Evolutionary conservation across 2,113 vertebrate genomes (phyloP).

Genomic region (Myotis yumanensis): DNA sequence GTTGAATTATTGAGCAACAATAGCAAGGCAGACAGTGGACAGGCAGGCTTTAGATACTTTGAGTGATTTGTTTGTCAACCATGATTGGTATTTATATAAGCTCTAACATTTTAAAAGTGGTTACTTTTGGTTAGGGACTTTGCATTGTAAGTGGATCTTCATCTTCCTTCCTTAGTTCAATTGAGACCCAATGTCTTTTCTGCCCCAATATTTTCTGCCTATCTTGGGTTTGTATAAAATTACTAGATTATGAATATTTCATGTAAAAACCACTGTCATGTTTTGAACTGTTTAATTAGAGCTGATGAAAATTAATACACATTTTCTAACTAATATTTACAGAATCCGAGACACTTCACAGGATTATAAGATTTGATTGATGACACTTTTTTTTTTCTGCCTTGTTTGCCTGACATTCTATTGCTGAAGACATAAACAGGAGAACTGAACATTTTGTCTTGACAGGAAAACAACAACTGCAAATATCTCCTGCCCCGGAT

Average conservation of each 20-base stretch:
- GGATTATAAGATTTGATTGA: slow-evolving; percentile 60
- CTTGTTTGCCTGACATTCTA: slow-evolving; percentile 44
- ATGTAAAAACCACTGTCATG: slow-evolving; percentile 46
- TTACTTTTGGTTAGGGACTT: background rate
- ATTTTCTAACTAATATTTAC: slow-evolving; percentile 59
- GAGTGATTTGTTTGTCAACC: slow-evolving; percentile 40
- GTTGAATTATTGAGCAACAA: slow-evolving; percentile 36
- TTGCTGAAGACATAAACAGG: background rate
- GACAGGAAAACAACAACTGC: slow-evolving; percentile 45
- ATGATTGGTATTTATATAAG: slow-evolving; percentile 45
- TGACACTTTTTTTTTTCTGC: slow-evolving; percentile 33
- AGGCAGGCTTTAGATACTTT: slow-evolving; percentile 34
- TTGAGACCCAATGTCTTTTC: background rate
- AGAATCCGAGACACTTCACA: slow-evolving; percentile 44
- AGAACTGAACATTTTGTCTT: slow-evolving; percentile 40
- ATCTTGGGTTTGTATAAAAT: slow-evolving; percentile 43
- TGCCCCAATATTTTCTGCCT: background rate
- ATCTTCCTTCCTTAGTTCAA: background rate
- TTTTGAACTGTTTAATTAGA: slow-evolving; percentile 69
- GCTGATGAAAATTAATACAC: slow-evolving; percentile 45
- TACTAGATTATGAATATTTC: slow-evolving; percentile 11
- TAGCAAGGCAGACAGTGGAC: slow-evolving; percentile 37
- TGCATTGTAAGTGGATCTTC: background rate
- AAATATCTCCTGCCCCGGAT: slow-evolving; percentile 37
- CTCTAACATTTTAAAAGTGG: slow-evolving; percentile 1